Conservation (phyloP, 2,113 vertebrate genomes). For the Cardinalis cardinalis region DNA sequence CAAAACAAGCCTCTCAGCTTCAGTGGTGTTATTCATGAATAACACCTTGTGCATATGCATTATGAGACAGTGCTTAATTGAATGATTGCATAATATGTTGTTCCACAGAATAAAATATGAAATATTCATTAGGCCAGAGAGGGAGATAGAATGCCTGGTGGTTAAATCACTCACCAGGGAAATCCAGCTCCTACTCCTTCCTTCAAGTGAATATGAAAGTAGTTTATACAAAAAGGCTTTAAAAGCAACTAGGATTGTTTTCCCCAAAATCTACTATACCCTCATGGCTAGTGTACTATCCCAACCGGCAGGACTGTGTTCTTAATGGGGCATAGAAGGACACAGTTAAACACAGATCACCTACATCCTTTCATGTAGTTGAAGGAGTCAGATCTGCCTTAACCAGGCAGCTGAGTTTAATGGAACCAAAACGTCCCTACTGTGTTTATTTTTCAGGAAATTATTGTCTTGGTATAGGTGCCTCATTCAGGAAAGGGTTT, state of each 20-base stretch:
- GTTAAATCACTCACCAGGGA: constrained; percentile 54
- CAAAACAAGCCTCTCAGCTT: constrained; percentile 54
- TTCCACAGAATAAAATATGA: constrained; percentile 61
- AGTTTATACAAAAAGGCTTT: constrained; percentile 18
- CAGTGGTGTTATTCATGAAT: constrained; percentile 52
- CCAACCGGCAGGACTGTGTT: neutral
- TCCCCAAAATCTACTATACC: neutral
- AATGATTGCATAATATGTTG: constrained; percentile 68
- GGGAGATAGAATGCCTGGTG: constrained; percentile 46
- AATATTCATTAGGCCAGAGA: constrained; percentile 63
- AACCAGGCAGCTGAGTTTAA: neutral
- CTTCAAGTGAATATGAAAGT: constrained; percentile 32
- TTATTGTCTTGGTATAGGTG: neutral
- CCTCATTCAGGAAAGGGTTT: constrained; percentile 16
- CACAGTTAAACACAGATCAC: neutral
- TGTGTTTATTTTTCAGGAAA: constrained; percentile 34
- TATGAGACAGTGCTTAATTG: constrained; percentile 64
- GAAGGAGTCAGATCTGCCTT: neutral
- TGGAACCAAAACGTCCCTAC: neutral
- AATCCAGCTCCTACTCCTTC: constrained; percentile 30
- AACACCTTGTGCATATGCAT: constrained; percentile 66
- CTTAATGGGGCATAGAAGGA: neutral
- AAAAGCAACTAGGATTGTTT: constrained; percentile 1
- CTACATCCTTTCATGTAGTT: neutral
- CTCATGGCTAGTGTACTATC: neutral